These are phyloP conservation scores for Micoletzkya japonica DNA, from an alignment of 2,888 invertebrate species.

Conservation along the genomic window DNA sequence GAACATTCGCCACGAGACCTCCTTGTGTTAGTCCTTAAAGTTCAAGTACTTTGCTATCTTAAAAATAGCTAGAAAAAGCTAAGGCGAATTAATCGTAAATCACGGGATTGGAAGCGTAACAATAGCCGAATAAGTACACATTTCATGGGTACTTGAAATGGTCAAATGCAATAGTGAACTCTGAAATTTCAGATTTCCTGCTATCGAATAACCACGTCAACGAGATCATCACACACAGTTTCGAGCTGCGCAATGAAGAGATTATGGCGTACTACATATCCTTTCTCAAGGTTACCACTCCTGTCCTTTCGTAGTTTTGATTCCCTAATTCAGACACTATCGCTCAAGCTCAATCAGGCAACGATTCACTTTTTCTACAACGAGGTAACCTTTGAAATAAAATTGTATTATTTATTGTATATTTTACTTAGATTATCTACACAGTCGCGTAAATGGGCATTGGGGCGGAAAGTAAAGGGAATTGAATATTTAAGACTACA, in stretches of 20 bases:
- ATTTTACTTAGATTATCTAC: too few relatives aligned
- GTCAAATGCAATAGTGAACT: not conserved
- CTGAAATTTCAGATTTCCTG: constrained; percentile 78
- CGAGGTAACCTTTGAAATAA: constrained; percentile 74
- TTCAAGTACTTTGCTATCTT: too few relatives aligned
- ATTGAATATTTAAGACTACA: constrained; percentile 77
- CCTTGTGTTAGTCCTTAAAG: constrained; percentile 80
- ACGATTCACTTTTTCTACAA: constrained; percentile 99
- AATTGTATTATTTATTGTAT: too few relatives aligned
- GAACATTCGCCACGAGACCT: constrained; percentile 97
- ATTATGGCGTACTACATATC: constrained; percentile 87
- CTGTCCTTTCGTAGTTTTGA: too few relatives aligned
- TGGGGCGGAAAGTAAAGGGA: not conserved
- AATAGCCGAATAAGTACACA: not conserved
- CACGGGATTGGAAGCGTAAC: not conserved
- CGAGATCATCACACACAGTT: constrained; percentile 97
- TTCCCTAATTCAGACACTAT: constrained; percentile 81
- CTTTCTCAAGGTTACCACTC: too few relatives aligned
- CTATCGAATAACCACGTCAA: constrained; percentile 99
- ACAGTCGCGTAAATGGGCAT: not conserved
- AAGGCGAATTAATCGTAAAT: not conserved
- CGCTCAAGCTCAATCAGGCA: constrained; percentile 92
- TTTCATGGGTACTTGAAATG: not conserved
- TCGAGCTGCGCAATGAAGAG: constrained; percentile 99
- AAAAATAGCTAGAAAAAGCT: not conserved